Evolutionary conservation across 2,797 vertebrate genomes (phyloP).

Genomic region (Aselliscus stoliczkanus): DNA sequence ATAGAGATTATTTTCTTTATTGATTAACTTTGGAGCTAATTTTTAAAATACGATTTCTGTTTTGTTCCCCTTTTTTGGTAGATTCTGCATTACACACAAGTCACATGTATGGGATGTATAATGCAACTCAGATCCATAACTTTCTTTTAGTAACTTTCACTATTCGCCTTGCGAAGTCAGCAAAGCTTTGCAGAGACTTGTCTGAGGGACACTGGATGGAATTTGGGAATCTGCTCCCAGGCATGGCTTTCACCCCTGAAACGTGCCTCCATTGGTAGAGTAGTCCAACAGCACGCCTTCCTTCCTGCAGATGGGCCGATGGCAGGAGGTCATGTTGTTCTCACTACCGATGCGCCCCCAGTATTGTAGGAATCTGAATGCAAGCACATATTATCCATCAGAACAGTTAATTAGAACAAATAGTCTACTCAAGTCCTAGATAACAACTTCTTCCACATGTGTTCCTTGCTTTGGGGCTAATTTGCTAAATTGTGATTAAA

Average conservation of each 20-base stretch:
- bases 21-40: background rate
- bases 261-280: constrained; percentile 93
- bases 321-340: constrained; percentile 95
- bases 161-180: background rate
- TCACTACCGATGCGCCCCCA: constrained; percentile 98
- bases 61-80: background rate
- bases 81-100: background rate
- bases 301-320: constrained; percentile 93
- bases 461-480: background rate
- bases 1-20: background rate
- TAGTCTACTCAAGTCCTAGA: background rate
- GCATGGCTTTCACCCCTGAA: background rate
- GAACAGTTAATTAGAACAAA: background rate
- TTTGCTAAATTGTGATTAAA: background rate
- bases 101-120: background rate
- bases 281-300: constrained; percentile 97
- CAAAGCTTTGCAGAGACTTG: background rate
- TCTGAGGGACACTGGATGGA: background rate
- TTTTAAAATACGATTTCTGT: background rate
- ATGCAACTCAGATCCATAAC: background rate
- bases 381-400: constrained; percentile 26
- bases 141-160: background rate
- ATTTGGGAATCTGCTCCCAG: background rate
- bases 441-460: background rate
- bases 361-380: constrained; percentile 95